Conservation (phyloP, 2,113 vertebrate species). For the human (Homo sapiens) region GRCh38 chr2:15983501-15984000, state of each 20-base stretch:
- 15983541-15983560: neutral
- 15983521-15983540: neutral
- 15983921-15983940: constrained; percentile 10
- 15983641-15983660: neutral
- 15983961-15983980: neutral
- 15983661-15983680: neutral
- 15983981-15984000: neutral
- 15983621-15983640: neutral
- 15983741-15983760: neutral
- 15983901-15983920: neutral
- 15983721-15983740: accelerated
- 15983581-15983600: neutral
- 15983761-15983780: accelerated
- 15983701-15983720: neutral
- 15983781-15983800: neutral
- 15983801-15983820: neutral
- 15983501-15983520: no score
- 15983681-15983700: neutral
- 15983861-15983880: neutral
- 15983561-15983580: no score
- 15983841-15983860: neutral
- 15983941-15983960: constrained; percentile 34
- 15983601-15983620: accelerated
- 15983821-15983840: neutral
- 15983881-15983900: neutral